Percentiles rank a stretch among this genome's conserved stretches.
phyloP scores from a whole-genome alignment of 2,888 invertebrate genomes.

The Hirtodrosophila trivittata region DNA sequence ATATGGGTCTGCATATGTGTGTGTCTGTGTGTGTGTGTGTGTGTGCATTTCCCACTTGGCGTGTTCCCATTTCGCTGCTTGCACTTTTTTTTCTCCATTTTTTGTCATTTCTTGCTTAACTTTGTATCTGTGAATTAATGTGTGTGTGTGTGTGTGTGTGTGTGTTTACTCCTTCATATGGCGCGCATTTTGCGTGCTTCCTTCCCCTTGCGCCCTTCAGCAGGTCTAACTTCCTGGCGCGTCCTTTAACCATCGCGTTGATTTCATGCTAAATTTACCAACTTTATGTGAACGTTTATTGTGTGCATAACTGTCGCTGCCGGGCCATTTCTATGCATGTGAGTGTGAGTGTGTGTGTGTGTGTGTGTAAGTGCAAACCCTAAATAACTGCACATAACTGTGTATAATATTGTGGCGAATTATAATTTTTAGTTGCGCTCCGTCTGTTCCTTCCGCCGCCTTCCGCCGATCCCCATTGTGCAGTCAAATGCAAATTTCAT shows the following conservation, averaged over 20 bases:
- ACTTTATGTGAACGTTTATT: slow-evolving; percentile 69
- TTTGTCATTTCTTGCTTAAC: slow-evolving; percentile 40
- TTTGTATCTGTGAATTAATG: slow-evolving; percentile 16
- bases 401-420: slow-evolving; percentile 58
- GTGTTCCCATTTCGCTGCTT: slow-evolving; percentile 75
- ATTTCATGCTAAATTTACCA: slow-evolving; percentile 70
- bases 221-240: slow-evolving; percentile 57
- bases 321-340: slow-evolving; percentile 16
- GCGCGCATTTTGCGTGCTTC: slow-evolving; percentile 74
- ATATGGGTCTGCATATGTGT: slow-evolving; percentile 18
- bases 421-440: slow-evolving; percentile 54
- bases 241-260: slow-evolving; percentile 55
- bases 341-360: slow-evolving; percentile 21
- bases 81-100: slow-evolving; percentile 32
- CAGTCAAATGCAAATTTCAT: slow-evolving; percentile 73
- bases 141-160: slow-evolving; percentile 24
- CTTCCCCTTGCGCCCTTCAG: slow-evolving; percentile 15
- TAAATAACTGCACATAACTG: slow-evolving; percentile 48
- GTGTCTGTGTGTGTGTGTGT: slow-evolving; percentile 27
- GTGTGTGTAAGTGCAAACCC: slow-evolving; percentile 26
- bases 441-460: background rate
- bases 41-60: slow-evolving; percentile 70
- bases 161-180: slow-evolving; percentile 71
- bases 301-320: slow-evolving; percentile 71
- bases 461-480: slow-evolving; percentile 21